phyloP scores from a whole-genome alignment of 1,140 invertebrate species.

The Rhynchophorus ferrugineus region DNA sequence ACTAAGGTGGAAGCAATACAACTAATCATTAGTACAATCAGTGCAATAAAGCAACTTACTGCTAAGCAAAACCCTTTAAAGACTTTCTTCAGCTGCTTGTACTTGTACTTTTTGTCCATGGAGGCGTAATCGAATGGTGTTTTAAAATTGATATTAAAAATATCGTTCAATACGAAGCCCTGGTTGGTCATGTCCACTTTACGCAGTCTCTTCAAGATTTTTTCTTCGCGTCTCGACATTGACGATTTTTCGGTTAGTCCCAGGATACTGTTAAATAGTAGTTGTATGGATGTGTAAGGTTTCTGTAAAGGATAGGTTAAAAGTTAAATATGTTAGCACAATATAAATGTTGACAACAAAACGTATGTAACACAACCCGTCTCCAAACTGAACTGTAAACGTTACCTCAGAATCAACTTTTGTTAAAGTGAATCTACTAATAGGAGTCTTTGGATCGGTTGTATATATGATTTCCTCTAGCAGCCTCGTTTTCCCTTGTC shows the following conservation, averaged over 20 bases:
- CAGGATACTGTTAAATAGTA: constrained; percentile 43
- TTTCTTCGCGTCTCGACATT: constrained; percentile 40
- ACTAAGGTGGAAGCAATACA: too few relatives aligned
- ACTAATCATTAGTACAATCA: too few relatives aligned
- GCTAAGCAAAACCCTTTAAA: constrained; percentile 36
- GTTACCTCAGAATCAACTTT: constrained; percentile 35
- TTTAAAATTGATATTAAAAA: constrained; percentile 48
- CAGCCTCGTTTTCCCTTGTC: constrained; percentile 52
- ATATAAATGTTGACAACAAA: too few relatives aligned
- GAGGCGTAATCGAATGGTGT: constrained; percentile 35
- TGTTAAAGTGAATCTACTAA: constrained; percentile 27
- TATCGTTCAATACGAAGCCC: constrained; percentile 46
- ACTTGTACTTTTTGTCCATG: constrained; percentile 32
- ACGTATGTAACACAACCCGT: too few relatives aligned
- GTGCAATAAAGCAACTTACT: too few relatives aligned
- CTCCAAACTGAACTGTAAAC: too few relatives aligned
- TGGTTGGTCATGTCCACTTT: constrained; percentile 32
- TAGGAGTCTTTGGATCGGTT: constrained; percentile 39
- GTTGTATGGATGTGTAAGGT: constrained; percentile 41
- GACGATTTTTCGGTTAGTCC: constrained; percentile 37
- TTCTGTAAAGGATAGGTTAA: constrained; percentile 34
- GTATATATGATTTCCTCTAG: constrained; percentile 48
- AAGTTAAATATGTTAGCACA: too few relatives aligned
- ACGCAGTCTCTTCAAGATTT: constrained; percentile 37
- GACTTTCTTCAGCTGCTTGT: constrained; percentile 38